phyloP scores from a whole-genome alignment of 1,140 invertebrate genomes.

The Andrena cerasifolii region DNA sequence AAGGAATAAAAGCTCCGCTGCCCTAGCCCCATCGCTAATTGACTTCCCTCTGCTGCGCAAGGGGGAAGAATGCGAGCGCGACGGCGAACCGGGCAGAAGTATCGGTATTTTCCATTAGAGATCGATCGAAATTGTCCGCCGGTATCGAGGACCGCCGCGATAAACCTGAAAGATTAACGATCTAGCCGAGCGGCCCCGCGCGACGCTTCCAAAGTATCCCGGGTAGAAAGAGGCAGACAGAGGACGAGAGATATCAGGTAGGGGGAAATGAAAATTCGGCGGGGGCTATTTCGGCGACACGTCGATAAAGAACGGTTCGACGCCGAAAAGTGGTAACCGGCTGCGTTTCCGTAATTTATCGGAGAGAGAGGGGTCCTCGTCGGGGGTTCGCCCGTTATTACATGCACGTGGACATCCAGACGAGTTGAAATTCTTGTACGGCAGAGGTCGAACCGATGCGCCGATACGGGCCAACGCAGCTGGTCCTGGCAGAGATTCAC shows the following conservation, averaged over 20 bases:
- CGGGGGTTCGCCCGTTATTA: slow-evolving; percentile 48
- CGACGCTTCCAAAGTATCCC: slow-evolving; percentile 11
- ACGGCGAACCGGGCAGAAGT: no score
- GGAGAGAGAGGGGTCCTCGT: slow-evolving; percentile 7
- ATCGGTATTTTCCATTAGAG: slow-evolving; percentile 1
- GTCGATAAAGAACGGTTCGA: slow-evolving; percentile 52
- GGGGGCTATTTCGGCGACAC: slow-evolving; percentile 9
- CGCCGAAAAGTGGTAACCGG: slow-evolving; percentile 54
- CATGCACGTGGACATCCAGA: slow-evolving; percentile 36
- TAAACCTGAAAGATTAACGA: slow-evolving; percentile 28
- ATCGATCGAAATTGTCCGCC: not conserved
- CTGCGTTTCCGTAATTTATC: slow-evolving; percentile 60
- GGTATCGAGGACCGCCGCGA: not conserved
- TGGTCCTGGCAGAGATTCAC: slow-evolving; percentile 31
- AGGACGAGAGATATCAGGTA: not conserved
- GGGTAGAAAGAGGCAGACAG: not conserved
- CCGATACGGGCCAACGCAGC: slow-evolving; percentile 39
- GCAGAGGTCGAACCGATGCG: slow-evolving; percentile 23
- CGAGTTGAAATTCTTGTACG: slow-evolving; percentile 40
- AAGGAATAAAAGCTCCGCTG: no score
- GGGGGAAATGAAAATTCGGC: slow-evolving; percentile 32
- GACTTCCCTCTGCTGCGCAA: no score
- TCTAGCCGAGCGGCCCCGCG: slow-evolving; percentile 14
- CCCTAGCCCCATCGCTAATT: no score
- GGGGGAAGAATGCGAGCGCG: no score